Percentiles rank a stretch among this genome's conserved stretches.
Conservation (phyloP, 2,888 invertebrate species). For the Neelides folsomi region DNA sequence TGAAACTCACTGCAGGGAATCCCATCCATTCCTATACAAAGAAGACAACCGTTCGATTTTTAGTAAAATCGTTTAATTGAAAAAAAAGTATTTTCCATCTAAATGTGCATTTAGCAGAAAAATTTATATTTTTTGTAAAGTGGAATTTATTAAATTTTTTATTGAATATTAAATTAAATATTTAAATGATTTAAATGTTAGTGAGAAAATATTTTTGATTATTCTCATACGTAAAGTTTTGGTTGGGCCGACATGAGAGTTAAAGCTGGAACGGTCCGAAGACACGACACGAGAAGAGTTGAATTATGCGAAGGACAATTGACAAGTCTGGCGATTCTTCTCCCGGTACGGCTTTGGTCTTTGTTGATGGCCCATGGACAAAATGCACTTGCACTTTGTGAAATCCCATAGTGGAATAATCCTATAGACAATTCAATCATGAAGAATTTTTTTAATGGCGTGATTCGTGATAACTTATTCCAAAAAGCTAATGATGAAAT, state of each 20-base stretch:
- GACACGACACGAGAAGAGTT: neutral
- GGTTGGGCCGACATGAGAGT: neutral
- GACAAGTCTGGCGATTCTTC: neutral
- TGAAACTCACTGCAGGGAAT: conserved; percentile 4
- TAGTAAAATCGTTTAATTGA: no score
- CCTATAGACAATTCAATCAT: neutral
- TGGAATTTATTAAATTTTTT: no score
- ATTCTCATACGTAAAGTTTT: neutral
- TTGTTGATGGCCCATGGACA: conserved; percentile 4
- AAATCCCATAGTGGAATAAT: conserved; percentile 1
- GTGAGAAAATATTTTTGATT: neutral
- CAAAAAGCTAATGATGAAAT: no score
- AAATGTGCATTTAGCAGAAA: no score
- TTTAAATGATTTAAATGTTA: no score
- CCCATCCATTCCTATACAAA: conserved; percentile 6
- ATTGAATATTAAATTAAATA: no score
- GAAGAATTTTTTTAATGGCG: no score
- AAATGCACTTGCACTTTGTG: no score
- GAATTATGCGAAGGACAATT: neutral
- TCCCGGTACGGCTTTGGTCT: neutral
- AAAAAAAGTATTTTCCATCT: no score
- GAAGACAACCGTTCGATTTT: no score
- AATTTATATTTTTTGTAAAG: no score
- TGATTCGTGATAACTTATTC: no score
- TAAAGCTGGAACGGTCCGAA: neutral